Evolutionary conservation across 2,797 vertebrate genomes (phyloP), one percentile per base, ranked within the genome.

Genomic region (Pelobates cultripes): DNA sequence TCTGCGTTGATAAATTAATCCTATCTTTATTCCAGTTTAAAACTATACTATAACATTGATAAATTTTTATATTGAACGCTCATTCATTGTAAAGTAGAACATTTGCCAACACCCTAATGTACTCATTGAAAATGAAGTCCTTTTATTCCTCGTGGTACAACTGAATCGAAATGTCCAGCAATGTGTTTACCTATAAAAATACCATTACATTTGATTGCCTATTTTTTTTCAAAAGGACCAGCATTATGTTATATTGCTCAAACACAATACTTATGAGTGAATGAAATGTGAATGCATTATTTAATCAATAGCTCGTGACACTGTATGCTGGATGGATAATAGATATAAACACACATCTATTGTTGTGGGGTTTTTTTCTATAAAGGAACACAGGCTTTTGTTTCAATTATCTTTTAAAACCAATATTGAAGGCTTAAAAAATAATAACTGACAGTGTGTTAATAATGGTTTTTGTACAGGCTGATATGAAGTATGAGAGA

Each of bases 251-350:
- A 67, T 80, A 84, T 76, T 72, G 73, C 60, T 40, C 68, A 67
- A 76, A 71, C 82, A 79, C 73, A 79, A 84, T 76, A 75, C 67
- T 84, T 84, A 76, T 79, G 77, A 79, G 77, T 80, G 63, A 79
- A 76, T 84, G 73, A 84, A 84, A 84, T 66, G 82, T 76, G 77
- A 84, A 70, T 76, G 82, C 57, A 80, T 84, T 75, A 76, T 69
- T 79, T 80, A 84, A 84, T 84, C 82, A 84, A 84, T 84, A 84
- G 60, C 42, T 79, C 53, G 61, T 75, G 77, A 79, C 77, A 84
- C 41, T 73, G 70, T 67, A 66, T 70, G 47, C n/a, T 8, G 4
- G 57, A 47, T 84, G 77, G 57, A 47, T 84, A 73, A 84, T 72
- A 67, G 72, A 84, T 84, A 64, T 64, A 28, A 41, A 28, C 57